Evolutionary conservation across 1,140 invertebrate species (phyloP).

Genomic region (Drosophila rhopaloa): DNA sequence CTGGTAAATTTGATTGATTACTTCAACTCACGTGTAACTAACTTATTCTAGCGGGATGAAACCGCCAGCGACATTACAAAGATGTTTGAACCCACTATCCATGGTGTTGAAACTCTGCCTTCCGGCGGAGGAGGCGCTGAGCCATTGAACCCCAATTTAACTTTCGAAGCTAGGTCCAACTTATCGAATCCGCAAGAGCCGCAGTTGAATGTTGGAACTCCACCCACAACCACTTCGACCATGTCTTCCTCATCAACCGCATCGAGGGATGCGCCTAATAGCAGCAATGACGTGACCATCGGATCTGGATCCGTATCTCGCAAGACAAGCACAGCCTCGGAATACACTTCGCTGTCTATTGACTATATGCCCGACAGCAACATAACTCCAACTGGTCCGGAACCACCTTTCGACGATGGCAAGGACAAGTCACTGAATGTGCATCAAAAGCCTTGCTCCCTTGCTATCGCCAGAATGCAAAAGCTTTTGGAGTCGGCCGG

Average conservation of each 20-base stretch:
- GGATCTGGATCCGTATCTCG: constrained; percentile 85
- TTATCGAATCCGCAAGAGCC: constrained; percentile 38
- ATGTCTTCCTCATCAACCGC: constrained; percentile 73
- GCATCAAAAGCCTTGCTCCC: constrained; percentile 45
- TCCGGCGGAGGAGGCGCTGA: constrained; percentile 37
- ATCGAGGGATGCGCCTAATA: constrained; percentile 67
- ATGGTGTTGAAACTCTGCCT: constrained; percentile 54
- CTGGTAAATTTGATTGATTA: not conserved
- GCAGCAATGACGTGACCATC: constrained; percentile 85
- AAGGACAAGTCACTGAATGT: constrained; percentile 40
- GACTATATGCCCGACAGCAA: constrained; percentile 86
- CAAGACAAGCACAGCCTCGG: constrained; percentile 86
- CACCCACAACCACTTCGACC: constrained; percentile 72
- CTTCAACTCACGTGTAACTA: constrained; percentile 33
- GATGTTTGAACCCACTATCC: constrained; percentile 79
- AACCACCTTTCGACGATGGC: constrained; percentile 41
- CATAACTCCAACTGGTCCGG: constrained; percentile 74
- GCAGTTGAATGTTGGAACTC: constrained; percentile 47
- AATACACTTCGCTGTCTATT: constrained; percentile 83
- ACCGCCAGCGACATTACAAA: constrained; percentile 83
- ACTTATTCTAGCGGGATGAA: constrained; percentile 84
- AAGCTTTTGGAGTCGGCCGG: constrained; percentile 61
- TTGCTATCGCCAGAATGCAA: constrained; percentile 63
- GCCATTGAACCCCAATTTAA: constrained; percentile 15
- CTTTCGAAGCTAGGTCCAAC: constrained; percentile 40